Conservation (phyloP, 2,797 vertebrate genomes). For the Danio jaintianensis region DNA sequence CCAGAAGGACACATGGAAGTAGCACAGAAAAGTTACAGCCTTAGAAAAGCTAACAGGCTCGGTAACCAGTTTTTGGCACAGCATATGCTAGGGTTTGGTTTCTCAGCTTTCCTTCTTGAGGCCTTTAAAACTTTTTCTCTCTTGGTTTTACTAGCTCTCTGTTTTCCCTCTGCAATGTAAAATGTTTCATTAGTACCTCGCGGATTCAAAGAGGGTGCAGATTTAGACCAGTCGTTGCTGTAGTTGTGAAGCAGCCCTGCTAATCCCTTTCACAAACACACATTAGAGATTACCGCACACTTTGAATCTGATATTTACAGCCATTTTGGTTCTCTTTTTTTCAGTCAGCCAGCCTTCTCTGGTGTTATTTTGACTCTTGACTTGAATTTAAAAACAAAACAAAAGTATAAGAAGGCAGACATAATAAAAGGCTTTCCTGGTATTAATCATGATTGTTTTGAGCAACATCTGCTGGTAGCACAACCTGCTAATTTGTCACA, state of each 20-base stretch:
- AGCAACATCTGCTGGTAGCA: conserved; percentile 86
- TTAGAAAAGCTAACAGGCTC: conserved; percentile 75
- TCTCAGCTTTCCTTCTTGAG: conserved; percentile 78
- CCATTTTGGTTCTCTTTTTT: background rate
- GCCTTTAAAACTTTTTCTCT: conserved; percentile 74
- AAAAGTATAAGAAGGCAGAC: conserved; percentile 72
- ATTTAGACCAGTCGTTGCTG: conserved; percentile 56
- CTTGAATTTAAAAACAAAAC: conserved; percentile 1
- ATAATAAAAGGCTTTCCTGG: conserved; percentile 88
- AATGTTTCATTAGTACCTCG: conserved; percentile 69
- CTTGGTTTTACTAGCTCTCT: conserved; percentile 67
- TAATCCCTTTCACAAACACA: conserved; percentile 56
- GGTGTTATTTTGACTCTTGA: conserved; percentile 1
- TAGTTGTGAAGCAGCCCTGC: conserved; percentile 44
- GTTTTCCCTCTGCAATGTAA: conserved; percentile 60
- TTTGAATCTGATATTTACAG: conserved; percentile 8
- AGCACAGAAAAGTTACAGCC: conserved; percentile 64
- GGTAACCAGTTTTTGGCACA: conserved; percentile 72
- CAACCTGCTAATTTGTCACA: conserved; percentile 92
- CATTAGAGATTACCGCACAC: conserved; percentile 44
- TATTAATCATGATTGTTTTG: conserved; percentile 98
- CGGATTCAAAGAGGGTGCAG: conserved; percentile 45
- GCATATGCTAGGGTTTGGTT: conserved; percentile 67
- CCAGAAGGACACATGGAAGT: conserved; percentile 39
- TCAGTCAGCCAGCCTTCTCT: background rate